Percentiles rank a stretch among this genome's conserved stretches.
Evolutionary conservation across 2,888 invertebrate species (phyloP).

Genomic region (Meteorus cinctellus): DNA sequence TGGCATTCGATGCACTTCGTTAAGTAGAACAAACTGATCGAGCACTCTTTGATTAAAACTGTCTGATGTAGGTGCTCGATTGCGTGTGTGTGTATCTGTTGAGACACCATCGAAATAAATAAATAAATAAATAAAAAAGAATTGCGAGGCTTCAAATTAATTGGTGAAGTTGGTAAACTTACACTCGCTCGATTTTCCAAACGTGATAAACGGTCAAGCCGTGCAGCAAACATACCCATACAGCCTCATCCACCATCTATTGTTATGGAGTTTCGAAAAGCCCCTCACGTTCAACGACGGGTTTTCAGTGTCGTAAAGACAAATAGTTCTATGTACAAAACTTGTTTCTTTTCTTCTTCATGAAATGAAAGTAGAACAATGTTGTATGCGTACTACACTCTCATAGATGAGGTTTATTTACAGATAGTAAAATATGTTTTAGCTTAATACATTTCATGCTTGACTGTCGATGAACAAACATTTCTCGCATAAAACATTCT

Average conservation of each 20-base stretch:
- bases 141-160: slow-evolving; percentile 28
- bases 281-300: slow-evolving; percentile 35
- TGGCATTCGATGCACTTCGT: slow-evolving; percentile 11
- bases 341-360: slow-evolving; percentile 27
- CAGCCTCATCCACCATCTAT: background rate
- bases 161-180: slow-evolving; percentile 41
- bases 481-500: too few relatives aligned
- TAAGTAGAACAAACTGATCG: slow-evolving; percentile 26
- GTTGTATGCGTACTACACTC: background rate
- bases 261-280: slow-evolving; percentile 7
- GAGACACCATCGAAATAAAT: background rate
- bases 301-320: slow-evolving; percentile 42
- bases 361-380: slow-evolving; percentile 15
- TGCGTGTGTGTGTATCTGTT: background rate
- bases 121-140: slow-evolving; percentile 28
- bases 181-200: slow-evolving; percentile 17
- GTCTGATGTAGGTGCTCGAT: background rate
- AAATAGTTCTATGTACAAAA: slow-evolving; percentile 46
- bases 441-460: background rate
- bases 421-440: background rate
- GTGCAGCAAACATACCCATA: background rate
- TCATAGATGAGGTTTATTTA: background rate
- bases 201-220: slow-evolving; percentile 42
- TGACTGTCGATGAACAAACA: too few relatives aligned
- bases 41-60: slow-evolving; percentile 26